Conservation (phyloP, 2,888 invertebrate species). For the Abrostola triplasia region DNA sequence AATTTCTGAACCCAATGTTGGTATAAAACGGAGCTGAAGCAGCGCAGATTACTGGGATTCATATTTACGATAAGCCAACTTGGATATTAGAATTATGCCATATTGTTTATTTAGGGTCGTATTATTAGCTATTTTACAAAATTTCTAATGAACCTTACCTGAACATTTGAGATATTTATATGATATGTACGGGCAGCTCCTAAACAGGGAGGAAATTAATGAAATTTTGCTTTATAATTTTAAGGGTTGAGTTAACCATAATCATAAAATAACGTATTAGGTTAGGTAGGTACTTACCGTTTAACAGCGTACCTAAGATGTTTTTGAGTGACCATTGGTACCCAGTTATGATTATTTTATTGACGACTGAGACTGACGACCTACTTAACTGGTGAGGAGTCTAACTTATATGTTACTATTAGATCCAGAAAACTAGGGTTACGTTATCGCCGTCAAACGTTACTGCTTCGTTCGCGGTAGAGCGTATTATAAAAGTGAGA, state of each 20-base stretch:
- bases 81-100: constrained; percentile 50
- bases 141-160: constrained; percentile 36
- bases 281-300: neutral
- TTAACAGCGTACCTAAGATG: neutral
- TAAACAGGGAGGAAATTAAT: constrained; percentile 25
- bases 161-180: constrained; percentile 32
- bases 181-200: constrained; percentile 20
- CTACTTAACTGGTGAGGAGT: too few relatives aligned
- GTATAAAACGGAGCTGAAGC: constrained; percentile 40
- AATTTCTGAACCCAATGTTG: constrained; percentile 43
- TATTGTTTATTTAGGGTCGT: constrained; percentile 56
- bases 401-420: too few relatives aligned
- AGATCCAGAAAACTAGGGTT: too few relatives aligned
- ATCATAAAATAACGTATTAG: constrained; percentile 21
- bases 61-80: constrained; percentile 54
- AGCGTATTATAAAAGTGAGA: too few relatives aligned
- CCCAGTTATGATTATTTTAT: too few relatives aligned
- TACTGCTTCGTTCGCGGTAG: too few relatives aligned
- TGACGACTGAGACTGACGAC: too few relatives aligned
- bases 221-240: constrained; percentile 37
- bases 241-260: constrained; percentile 32
- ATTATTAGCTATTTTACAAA: constrained; percentile 50
- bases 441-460: too few relatives aligned
- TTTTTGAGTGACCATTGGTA: too few relatives aligned
- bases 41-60: constrained; percentile 52